Evolutionary conservation across 1,140 invertebrate genomes (phyloP).

Genomic region (Macrobrachium nipponense): DNA sequence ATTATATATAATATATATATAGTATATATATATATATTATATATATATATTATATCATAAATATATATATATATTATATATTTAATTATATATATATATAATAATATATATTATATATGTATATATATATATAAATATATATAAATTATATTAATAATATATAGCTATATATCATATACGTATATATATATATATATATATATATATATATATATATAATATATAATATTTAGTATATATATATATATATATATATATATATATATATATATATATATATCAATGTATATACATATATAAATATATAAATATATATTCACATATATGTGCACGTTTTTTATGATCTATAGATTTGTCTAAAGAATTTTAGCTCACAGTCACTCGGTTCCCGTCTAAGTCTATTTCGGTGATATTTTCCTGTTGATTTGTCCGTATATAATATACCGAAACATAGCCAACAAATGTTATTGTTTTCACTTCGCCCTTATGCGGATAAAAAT

Average conservation of each 20-base stretch:
- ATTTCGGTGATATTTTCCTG: too few relatives aligned
- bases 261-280: slow-evolving; percentile 16
- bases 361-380: too few relatives aligned
- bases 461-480: too few relatives aligned
- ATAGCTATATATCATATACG: too few relatives aligned
- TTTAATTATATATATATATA: background rate
- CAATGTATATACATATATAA: slow-evolving; percentile 3
- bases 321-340: too few relatives aligned
- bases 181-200: background rate
- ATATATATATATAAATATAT: slow-evolving; percentile 22
- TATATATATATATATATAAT: background rate
- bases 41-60: slow-evolving; percentile 18
- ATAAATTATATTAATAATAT: background rate
- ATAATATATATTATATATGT: background rate
- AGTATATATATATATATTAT: background rate
- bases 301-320: slow-evolving; percentile 3
- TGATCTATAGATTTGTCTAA: too few relatives aligned
- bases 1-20: background rate
- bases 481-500: too few relatives aligned
- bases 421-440: too few relatives aligned
- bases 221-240: background rate
- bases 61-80: slow-evolving; percentile 3
- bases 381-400: too few relatives aligned
- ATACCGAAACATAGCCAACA: too few relatives aligned
- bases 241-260: background rate